Evolutionary conservation across 2,888 invertebrate species (phyloP).

Genomic region (Rhogogaster chlorosoma): DNA sequence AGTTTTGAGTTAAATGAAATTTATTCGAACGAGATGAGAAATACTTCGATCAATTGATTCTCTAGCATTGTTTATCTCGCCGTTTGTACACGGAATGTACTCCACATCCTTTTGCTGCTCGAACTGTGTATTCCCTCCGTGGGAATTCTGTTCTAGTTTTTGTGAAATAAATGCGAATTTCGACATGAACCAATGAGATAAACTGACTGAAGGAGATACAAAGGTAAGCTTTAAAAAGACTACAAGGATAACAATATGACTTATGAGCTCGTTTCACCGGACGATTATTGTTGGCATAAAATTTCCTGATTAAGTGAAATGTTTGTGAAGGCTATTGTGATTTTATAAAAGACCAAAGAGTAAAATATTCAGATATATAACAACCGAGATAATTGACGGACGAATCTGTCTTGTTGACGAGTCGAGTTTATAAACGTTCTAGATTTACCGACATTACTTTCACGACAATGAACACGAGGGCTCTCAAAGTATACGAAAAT

Average conservation of each 20-base stretch:
- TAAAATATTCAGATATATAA: neutral
- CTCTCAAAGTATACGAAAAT: neutral
- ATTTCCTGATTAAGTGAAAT: constrained; percentile 2
- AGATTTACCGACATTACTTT: neutral
- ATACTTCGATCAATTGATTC: neutral
- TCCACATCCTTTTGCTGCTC: neutral
- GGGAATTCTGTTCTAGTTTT: neutral
- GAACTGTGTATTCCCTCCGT: neutral
- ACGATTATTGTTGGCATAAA: constrained; percentile 20
- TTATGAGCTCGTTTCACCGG: neutral
- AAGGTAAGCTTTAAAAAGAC: neutral
- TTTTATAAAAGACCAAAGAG: constrained; percentile 10
- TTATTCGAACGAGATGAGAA: neutral
- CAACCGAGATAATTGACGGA: constrained; percentile 5
- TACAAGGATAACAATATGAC: neutral
- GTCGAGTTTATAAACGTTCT: neutral
- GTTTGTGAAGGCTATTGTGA: neutral
- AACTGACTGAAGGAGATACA: neutral
- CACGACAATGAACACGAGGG: neutral
- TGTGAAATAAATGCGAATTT: neutral
- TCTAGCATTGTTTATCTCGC: neutral
- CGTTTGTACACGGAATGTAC: neutral
- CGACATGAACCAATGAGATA: neutral
- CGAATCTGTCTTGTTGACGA: too few species aligned
- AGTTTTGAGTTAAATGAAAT: neutral